Evolutionary conservation across 2,888 invertebrate genomes (phyloP), one percentile per base, ranked within the genome.

Genomic region (Eupithecia centaureata): DNA sequence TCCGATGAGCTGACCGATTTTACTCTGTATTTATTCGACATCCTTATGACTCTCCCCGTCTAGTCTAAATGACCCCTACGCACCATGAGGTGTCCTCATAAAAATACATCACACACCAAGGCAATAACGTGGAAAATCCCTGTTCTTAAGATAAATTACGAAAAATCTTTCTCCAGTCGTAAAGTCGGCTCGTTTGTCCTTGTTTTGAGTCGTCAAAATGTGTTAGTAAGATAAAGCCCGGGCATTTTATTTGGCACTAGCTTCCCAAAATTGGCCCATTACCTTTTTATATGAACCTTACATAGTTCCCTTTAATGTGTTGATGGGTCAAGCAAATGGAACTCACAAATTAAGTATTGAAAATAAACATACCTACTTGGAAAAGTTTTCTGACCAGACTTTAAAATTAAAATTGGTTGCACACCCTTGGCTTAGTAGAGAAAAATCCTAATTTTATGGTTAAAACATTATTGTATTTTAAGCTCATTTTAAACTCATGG

Each of bases 51-150:
- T 10, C 22, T 10, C 47, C 10, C 47, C 12, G 12, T 22, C 7
- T 47, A 47, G 12, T 22, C 7, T 47, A 47, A 22, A 47, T 12
- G 42, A 42, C 8, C 18, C 18, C 10, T 47, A 22, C 54, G 30
- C 27, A 42, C 42, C 63, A 42, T 57, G 56, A 42, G 57, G 54
- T n/a, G n/a, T 56, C 30, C 13, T 12, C 57, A 22, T 22, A 30
- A 22, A 64, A 35, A 64, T 64, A 51, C 64, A 33, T 33, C 59
- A 63, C 28, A 33, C 30, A n/a, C 18, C 42, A 54, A 32, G 22
- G 61, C 42, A 61, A 47, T 65, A 65, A 61, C 56, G 61, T 27
- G 32, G 61, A 61, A 59, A 66, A 66, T 61, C 61, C 61, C 65
- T 13, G 38, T 60, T 66, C 61, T 61, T 61, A 61, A 57, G 56